phyloP scores from a whole-genome alignment of 2,888 invertebrate species.

The Eupithecia centaureata region DNA sequence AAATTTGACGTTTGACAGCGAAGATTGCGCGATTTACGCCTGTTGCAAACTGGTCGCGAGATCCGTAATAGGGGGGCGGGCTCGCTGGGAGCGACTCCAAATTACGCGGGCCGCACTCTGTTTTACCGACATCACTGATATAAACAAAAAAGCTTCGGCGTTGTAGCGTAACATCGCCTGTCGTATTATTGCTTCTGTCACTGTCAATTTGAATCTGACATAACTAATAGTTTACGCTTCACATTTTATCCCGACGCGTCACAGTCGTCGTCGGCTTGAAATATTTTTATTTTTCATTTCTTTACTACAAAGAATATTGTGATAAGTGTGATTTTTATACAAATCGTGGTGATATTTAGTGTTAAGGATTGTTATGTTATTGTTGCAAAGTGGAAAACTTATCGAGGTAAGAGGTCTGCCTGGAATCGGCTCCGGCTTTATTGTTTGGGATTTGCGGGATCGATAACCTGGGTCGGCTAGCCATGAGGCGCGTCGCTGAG shows the following conservation, averaged over 20 bases:
- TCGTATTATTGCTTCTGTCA: constrained; percentile 21
- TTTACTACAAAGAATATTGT: constrained; percentile 79
- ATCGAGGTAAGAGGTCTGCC: constrained; percentile 75
- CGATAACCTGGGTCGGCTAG: constrained; percentile 81
- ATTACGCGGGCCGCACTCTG: constrained; percentile 13
- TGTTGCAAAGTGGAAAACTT: constrained; percentile 73
- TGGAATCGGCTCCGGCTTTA: constrained; percentile 59
- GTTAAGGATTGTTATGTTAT: constrained; percentile 81
- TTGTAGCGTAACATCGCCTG: not conserved
- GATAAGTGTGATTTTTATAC: constrained; percentile 83
- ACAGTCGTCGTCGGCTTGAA: constrained; percentile 61
- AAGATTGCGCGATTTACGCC: too few relatives aligned
- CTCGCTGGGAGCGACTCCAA: too few relatives aligned
- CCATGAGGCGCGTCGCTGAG: constrained; percentile 83
- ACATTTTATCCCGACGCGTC: constrained; percentile 70
- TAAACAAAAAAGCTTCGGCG: not conserved
- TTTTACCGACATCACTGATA: constrained; percentile 10
- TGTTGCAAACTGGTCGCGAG: too few relatives aligned
- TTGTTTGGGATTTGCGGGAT: constrained; percentile 82
- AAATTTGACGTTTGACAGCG: too few relatives aligned
- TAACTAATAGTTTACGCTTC: constrained; percentile 9
- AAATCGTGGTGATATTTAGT: constrained; percentile 81
- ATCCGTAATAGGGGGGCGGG: too few relatives aligned
- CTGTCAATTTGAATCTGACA: constrained; percentile 24
- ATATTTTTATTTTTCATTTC: constrained; percentile 77